Evolutionary conservation across 2,888 invertebrate genomes (phyloP).

Genomic region (Julus scandinavius): DNA sequence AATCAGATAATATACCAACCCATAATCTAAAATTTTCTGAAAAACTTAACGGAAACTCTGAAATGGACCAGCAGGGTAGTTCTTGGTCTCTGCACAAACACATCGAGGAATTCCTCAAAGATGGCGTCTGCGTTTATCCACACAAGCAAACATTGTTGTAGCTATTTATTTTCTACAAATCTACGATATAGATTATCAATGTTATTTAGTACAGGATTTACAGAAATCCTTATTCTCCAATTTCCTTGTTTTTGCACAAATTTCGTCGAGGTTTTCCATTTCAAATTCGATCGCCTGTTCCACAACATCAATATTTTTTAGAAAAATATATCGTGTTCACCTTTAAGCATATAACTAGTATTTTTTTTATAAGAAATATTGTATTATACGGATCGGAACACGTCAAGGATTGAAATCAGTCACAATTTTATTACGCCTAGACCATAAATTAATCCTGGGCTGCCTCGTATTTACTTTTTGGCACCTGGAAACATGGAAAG

Average conservation of each 20-base stretch:
- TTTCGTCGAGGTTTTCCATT: background rate
- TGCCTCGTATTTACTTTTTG: background rate
- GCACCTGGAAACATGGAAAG: background rate
- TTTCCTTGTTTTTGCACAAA: constrained; percentile 13
- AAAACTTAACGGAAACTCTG: too few relatives aligned
- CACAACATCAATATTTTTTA: constrained; percentile 1
- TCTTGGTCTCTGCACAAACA: too few relatives aligned
- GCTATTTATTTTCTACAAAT: background rate
- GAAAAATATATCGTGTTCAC: background rate
- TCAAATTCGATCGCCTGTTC: background rate
- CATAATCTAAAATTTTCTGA: too few relatives aligned
- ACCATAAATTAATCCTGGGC: background rate
- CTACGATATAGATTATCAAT: background rate
- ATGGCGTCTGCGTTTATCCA: background rate
- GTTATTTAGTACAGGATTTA: background rate
- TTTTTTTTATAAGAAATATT: background rate
- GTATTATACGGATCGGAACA: background rate
- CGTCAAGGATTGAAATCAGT: background rate
- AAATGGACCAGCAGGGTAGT: too few relatives aligned
- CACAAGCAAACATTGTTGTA: background rate
- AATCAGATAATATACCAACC: too few relatives aligned
- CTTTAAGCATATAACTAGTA: background rate
- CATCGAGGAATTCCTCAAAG: background rate
- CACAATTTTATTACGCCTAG: background rate
- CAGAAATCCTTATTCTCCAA: background rate